Base-by-base conservation (phyloP, 35 echinoderm and acorn worm species). In the Chiridota heheva region DNA sequence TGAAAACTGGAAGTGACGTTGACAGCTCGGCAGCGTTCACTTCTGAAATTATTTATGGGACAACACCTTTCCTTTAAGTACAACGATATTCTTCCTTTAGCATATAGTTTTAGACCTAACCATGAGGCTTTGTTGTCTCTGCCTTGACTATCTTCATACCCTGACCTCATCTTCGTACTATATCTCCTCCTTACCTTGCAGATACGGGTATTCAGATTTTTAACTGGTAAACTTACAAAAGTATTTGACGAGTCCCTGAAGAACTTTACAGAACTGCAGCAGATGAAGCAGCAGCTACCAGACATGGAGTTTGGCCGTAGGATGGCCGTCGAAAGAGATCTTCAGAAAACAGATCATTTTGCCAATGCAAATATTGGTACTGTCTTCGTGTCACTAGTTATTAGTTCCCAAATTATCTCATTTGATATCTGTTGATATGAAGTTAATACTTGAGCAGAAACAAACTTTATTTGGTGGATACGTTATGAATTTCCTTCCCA, bases 261-360 rank as follows among this genome's bases (percentile, higher is more conserved):
- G 68, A 98, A 84, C 0, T 98, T 98, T 53, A 98, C 87, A n/a
- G 95, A 98, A 44, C 67, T 98, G 22, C 95, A 98, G 38, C 95
- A 98, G 69, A 98, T 98, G 95, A 91, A 81, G 35, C 95, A 98
- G 47, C 95, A 98, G 70, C 62, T 98, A n/a, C 95, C 95, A 47
- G 95, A 98, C 37, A 98, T 98, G 95, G 95, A 98, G 60, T 98
- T 98, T 86, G 95, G 95, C 0, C 40, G 95, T 32, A 69, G 95
- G 8, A 84, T 91, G 60, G 95, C 95, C 0, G 88, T 72, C 13
- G 95, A 98, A 69, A 87, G 89, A 61, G 95, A 98, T 69, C 36
- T 98, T 15, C 84, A 91, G 73, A 98, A 98, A 63, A 88, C 95
- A 74, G 95, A 91, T 17, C 47, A 68, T 0, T 91, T 90, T 20